Evolutionary conservation across 2,113 vertebrate genomes (phyloP), one percentile per base, ranked within the genome.

Genomic region (Hydrochoerus hydrochaeris): DNA sequence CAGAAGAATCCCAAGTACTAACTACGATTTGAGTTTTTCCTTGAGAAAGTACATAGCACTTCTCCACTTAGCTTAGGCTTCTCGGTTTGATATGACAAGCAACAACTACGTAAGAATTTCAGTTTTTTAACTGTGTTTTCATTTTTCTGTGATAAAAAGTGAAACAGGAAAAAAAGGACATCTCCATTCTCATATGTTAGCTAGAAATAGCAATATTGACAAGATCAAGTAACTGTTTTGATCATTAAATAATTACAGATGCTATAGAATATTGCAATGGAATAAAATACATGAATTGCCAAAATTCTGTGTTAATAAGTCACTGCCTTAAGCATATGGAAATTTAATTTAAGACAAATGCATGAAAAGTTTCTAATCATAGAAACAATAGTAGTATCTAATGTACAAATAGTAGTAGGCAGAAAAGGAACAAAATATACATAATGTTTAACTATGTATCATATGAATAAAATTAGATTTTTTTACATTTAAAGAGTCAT

Each of bases 211-310:
- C 90, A 98, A 96, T 98, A 98, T 98, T 98, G 97, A 98, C 96
- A 98, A 97, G 96, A 97, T 98, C 97, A 97, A 97, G 95, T 96
- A 97, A 98, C 96, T 98, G 96, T 98, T 98, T 98, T 97, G 96
- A 98, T 98, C 97, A 98, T 97, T 97, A 98, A 98, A 97, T 97
- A 98, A 98, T 98, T 98, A 97, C 98, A 98, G 97, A 98, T 98
- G 98, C 97, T 97, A 97, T 97, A 98, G 96, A 98, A 97, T 97
- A 97, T 97, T 96, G 94, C 83, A 98, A 93, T 93, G 84, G 83
- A 97, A 96, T 97, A 97, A 97, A 98, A 97, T 95, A 93, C 88
- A 96, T 73, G 54, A 94, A 97, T 97, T 97, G 97, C 95, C 97
- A 98, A 98, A 97, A 97, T 97, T 97, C 91, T 97, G 92, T 38